Evolutionary conservation across 1,140 invertebrate genomes (phyloP).

Genomic region (Tachypleus tridentatus): DNA sequence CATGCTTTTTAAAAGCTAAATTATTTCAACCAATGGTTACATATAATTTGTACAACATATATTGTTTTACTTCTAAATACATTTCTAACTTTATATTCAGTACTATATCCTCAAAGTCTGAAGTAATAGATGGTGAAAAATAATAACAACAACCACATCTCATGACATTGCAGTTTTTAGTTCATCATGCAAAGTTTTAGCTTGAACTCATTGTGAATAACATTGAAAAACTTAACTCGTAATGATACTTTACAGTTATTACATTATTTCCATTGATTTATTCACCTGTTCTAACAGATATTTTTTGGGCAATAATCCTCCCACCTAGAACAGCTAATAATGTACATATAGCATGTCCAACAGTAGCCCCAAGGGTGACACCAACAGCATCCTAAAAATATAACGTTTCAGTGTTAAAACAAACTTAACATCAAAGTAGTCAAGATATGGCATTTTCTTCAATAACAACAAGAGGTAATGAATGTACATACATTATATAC

Average conservation of each 20-base stretch:
- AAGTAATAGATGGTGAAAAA: not conserved
- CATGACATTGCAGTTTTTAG: not conserved
- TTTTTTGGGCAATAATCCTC: conserved; percentile 86
- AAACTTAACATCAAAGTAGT: too few relatives aligned
- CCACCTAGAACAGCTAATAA: conserved; percentile 94
- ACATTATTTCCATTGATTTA: not conserved
- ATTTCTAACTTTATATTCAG: not conserved
- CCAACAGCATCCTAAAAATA: conserved; percentile 17
- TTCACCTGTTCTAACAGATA: conserved; percentile 76
- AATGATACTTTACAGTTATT: not conserved
- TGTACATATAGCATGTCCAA: conserved; percentile 91
- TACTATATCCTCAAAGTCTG: not conserved
- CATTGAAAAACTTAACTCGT: not conserved
- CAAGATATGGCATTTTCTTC: too few relatives aligned
- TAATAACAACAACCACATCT: not conserved
- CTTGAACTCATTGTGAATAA: not conserved
- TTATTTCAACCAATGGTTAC: too few relatives aligned
- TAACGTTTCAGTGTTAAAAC: too few relatives aligned
- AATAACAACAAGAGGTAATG: too few relatives aligned
- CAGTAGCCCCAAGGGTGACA: conserved; percentile 74
- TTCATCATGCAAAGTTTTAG: not conserved
- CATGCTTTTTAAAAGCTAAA: too few relatives aligned
- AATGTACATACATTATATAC: too few relatives aligned
- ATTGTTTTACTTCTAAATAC: too few relatives aligned
- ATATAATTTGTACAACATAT: too few relatives aligned